A percentile compares a stretch with the other conserved stretches of the same genome.
These are phyloP conservation scores for Trogon surrucura DNA, from an alignment of 2,113 vertebrate species.

Conservation along the genomic window DNA sequence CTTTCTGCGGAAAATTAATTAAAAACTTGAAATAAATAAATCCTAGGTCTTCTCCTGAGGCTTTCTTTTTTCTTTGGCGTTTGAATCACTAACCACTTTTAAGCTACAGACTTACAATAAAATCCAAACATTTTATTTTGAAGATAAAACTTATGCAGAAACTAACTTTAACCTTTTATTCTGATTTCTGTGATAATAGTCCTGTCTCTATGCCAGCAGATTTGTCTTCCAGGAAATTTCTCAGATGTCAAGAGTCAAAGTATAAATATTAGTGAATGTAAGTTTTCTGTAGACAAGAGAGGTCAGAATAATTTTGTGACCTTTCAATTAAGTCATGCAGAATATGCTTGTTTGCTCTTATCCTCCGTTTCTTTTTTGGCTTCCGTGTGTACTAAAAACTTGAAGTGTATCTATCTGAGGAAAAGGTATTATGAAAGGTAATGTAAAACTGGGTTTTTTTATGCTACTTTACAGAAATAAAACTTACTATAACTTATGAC, in stretches of 20 bases:
- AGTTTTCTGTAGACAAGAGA: background rate
- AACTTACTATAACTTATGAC: background rate
- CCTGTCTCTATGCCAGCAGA: background rate
- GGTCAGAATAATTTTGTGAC: constrained; percentile 27
- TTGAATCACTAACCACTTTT: background rate
- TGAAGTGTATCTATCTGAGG: background rate
- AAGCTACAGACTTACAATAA: constrained; percentile 18
- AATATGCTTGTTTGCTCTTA: constrained; percentile 24
- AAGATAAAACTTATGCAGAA: constrained; percentile 5
- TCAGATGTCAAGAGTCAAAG: constrained; percentile 2
- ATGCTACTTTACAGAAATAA: background rate
- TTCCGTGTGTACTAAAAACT: background rate
- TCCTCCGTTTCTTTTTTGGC: constrained; percentile 5
- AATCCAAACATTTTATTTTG: background rate
- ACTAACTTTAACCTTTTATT: constrained; percentile 25
- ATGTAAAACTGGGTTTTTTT: background rate
- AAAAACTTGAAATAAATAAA: constrained; percentile 31
- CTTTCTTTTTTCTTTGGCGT: background rate
- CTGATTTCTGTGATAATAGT: constrained; percentile 27
- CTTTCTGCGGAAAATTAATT: background rate
- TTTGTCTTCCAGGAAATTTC: constrained; percentile 10
- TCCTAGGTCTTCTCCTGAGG: background rate
- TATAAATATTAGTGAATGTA: constrained; percentile 19
- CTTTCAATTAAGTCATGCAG: constrained; percentile 42
- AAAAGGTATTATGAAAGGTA: background rate